Percentiles rank a stretch among this genome's conserved stretches.
Conservation (phyloP, 2,797 vertebrate species). For the Sarcoramphus papa region DNA sequence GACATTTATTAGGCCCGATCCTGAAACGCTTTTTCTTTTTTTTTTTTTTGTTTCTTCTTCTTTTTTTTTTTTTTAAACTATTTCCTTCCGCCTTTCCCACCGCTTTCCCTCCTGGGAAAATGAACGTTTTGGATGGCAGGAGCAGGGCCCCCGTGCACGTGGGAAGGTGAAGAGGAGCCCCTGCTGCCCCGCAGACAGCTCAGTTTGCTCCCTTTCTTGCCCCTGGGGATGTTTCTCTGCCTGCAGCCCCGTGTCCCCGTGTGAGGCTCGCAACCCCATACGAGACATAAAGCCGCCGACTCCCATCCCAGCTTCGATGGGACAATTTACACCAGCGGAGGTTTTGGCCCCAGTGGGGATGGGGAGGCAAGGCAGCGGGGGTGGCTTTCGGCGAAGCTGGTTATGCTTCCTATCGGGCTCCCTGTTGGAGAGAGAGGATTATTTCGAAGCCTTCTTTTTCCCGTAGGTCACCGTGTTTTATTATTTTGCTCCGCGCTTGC, state of each 20-base stretch:
- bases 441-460: background rate
- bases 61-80: background rate
- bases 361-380: background rate
- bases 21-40: background rate
- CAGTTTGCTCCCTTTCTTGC: background rate
- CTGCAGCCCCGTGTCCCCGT: background rate
- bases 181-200: background rate
- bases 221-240: background rate
- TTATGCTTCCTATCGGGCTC: background rate
- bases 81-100: background rate
- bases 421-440: background rate
- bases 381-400: background rate
- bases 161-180: background rate
- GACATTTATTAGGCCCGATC: background rate
- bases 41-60: no score
- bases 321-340: background rate
- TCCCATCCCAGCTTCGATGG: background rate
- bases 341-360: background rate
- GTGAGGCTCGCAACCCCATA: background rate
- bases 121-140: background rate
- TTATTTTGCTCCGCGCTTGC: background rate
- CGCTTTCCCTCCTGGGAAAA: background rate
- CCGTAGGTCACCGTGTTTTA: background rate
- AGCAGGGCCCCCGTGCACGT: background rate
- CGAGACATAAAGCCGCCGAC: background rate